Evolutionary conservation across 2,797 vertebrate genomes (phyloP), one percentile per base, ranked within the genome.

Genomic region (Microhierax caerulescens): DNA sequence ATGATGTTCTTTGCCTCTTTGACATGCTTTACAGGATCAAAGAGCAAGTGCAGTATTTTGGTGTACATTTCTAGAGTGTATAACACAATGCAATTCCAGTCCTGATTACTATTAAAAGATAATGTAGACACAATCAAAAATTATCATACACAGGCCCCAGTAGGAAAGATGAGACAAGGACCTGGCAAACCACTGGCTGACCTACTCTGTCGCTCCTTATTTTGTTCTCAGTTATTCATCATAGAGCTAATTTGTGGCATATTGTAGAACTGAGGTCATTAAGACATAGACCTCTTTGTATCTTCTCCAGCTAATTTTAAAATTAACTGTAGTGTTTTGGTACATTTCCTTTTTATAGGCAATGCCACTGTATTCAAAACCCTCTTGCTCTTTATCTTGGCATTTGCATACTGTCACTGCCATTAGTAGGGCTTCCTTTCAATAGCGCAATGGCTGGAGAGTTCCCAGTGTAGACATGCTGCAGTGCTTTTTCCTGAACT

Each of bases 301-400:
- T 87, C 74, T 93, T 95, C 77, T 53, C 72, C 60, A 83, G 36
- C 61, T 94, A 81, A 83, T 95, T 93, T 94, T 78, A 89, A 96
- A 96, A 93, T 34, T 56, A 96, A 2, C 64, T 22, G 11, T 32
- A 90, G 27, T 36, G 41, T n/a, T 94, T 90, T 45, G 61, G 16
- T 65, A 41, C 13, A 20, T 75, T 84, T 83, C 22, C 28, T 76
- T 88, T 47, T n/a, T 37, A 73, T 63, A 77, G 64, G 47, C 30
- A 68, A 34, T 43, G 41, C 24, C 30, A 37, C 51, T 63, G 34
- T 39, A 45, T 68, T 82, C 64, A 81, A 9, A 0, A 0, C 11
- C 5, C 8, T 4, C 6, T 13, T 11, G 8, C 17, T 17, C 23
- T n/a, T 85, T 68, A 27, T 85, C 94, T 70, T 90, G 59, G 14